Evolutionary conservation across 1,140 invertebrate species (phyloP).

Genomic region (Ladona fulva): DNA sequence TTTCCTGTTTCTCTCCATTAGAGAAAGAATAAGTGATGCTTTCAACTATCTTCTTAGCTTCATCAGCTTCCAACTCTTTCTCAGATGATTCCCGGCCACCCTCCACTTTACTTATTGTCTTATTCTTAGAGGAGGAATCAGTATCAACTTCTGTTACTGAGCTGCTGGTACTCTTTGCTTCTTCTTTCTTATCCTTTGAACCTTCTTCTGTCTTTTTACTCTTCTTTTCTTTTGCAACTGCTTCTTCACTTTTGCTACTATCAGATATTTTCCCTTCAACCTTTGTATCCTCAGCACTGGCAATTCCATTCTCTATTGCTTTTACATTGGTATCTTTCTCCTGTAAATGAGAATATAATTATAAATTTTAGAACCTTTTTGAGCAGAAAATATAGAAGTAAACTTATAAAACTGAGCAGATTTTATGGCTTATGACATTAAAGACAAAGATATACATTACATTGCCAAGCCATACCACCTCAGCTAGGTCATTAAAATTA

Average conservation of each 20-base stretch:
- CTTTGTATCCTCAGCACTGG: too few species aligned
- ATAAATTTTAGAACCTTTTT: too few species aligned
- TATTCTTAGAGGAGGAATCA: slow-evolving; percentile 35
- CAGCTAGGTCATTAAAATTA: too few species aligned
- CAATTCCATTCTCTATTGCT: slow-evolving; percentile 22
- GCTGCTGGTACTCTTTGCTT: slow-evolving; percentile 26
- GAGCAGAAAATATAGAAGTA: too few species aligned
- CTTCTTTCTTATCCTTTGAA: slow-evolving; percentile 24
- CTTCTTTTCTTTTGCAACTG: slow-evolving; percentile 25
- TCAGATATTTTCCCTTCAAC: slow-evolving; percentile 17
- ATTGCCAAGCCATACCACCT: too few species aligned
- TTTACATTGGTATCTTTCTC: slow-evolving; percentile 29
- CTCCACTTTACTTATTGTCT: slow-evolving; percentile 24
- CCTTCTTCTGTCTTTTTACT: slow-evolving; percentile 28
- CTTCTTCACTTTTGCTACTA: slow-evolving; percentile 26
- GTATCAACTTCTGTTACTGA: slow-evolving; percentile 41
- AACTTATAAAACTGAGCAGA: too few species aligned
- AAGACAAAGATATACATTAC: too few species aligned
- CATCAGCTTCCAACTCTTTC: slow-evolving; percentile 57
- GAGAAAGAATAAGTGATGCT: slow-evolving; percentile 73
- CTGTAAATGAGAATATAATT: neutral
- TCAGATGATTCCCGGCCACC: slow-evolving; percentile 16
- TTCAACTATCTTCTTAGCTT: slow-evolving; percentile 87
- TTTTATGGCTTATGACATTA: too few species aligned
- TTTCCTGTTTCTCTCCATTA: slow-evolving; percentile 69